These are phyloP conservation scores for Xenotilapia leptura DNA, from an alignment of 2,113 vertebrate genomes.

Conservation along the genomic window DNA sequence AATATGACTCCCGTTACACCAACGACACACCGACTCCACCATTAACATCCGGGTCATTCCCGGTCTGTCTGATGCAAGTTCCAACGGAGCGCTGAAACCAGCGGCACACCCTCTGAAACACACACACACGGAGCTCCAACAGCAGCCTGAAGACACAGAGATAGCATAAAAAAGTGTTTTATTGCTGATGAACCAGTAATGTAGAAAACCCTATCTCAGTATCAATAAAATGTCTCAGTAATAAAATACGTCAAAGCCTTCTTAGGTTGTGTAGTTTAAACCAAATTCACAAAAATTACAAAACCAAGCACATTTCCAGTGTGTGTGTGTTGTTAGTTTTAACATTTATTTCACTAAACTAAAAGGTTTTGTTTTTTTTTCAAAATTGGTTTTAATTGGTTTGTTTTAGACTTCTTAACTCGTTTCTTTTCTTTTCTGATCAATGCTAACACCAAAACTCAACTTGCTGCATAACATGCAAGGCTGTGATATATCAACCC, in stretches of 20 bases:
- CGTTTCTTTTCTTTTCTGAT: fast-evolving
- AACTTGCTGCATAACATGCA: neutral
- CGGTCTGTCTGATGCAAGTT: neutral
- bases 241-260: neutral
- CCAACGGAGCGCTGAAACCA: neutral
- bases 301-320: neutral
- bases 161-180: neutral
- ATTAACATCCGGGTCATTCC: slow-evolving; percentile 1
- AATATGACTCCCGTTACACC: neutral
- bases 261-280: neutral
- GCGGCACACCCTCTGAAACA: neutral
- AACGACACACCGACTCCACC: neutral
- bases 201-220: neutral
- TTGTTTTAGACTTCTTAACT: neutral
- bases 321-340: neutral
- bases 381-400: neutral
- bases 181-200: neutral
- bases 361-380: neutral
- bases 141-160: neutral
- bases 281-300: neutral
- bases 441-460: neutral
- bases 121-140: neutral
- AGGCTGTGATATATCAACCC: neutral
- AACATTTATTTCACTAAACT: neutral
- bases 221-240: neutral